Evolutionary conservation across 2,888 invertebrate genomes (phyloP), one percentile per base, ranked within the genome.

Genomic region (Lomographa bimaculata): DNA sequence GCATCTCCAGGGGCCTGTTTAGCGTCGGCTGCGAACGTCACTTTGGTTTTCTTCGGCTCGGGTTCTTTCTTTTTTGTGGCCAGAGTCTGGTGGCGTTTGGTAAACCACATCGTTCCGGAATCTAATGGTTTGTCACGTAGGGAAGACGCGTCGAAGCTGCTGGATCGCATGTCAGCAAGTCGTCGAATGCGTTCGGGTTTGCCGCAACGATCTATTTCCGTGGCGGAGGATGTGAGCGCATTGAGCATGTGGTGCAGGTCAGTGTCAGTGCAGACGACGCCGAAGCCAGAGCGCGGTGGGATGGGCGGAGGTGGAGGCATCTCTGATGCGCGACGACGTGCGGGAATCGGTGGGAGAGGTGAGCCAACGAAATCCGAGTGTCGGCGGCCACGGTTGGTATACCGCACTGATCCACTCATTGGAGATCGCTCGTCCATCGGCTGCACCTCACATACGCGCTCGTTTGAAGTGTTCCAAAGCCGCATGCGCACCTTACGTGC

Each of bases 401-500:
- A 94, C 24, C 93, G 66, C 41, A 92, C 91, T 55, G 90, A 64
- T 64, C 90, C 66, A 60, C 86, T 55, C 62, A 81, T 73, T 1
- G 89, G 81, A 45, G 91, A 87, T 46, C 90, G 90, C 51, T 95
- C 95, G 57, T 95, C 95, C 2, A 95, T 76, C 0, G 95, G 93
- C 65, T 95, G 95, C 10, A 96, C 94, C 73, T 96, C 96, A 70
- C 95, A 96, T 5, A 96, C 93, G 36, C 92, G 92, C 72, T 94
- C 94, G 62, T 91, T 95, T 43, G 95, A 94, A 1, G 95, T 95
- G 48, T 94, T 95, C 95, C 95, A 96, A 64, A 96, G 91, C 65
- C 95, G 95, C 92, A 96, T 93, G 44, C 95, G 92, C 0, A 95
- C 92, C 89, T 96, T 96, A 29, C 95, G 91, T 6, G 95, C 94